Evolutionary conservation across 2,797 vertebrate species (phyloP).

Genomic region (Poliocrania exsul): DNA sequence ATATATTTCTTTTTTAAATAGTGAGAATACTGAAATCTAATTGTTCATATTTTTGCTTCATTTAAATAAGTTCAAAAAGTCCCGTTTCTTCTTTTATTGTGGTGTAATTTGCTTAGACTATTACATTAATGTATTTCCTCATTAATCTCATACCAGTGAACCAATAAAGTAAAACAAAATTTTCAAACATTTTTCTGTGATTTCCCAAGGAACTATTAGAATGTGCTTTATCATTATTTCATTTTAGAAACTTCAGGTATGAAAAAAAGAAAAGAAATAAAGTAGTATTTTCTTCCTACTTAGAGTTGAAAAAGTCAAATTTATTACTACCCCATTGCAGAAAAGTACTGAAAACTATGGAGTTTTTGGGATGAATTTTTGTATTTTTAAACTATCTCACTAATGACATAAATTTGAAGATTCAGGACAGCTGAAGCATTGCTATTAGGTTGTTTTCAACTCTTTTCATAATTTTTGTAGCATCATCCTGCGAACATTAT

Average conservation of each 20-base stretch:
- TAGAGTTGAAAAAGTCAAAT: not conserved
- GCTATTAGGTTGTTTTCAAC: not conserved
- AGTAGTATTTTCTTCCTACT: not conserved
- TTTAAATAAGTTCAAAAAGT: not conserved
- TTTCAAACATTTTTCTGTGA: not conserved
- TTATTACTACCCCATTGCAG: not conserved
- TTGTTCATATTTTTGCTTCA: not conserved
- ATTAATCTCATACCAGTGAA: not conserved
- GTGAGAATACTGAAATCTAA: not conserved
- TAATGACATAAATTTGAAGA: not conserved
- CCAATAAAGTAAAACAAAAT: not conserved
- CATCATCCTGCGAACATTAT: not conserved
- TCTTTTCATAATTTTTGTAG: not conserved
- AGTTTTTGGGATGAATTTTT: not conserved
- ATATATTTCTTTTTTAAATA: not conserved
- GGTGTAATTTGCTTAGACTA: not conserved
- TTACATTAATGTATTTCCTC: not conserved
- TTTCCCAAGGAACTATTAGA: not conserved
- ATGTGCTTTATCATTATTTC: not conserved
- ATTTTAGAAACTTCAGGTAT: fast-evolving
- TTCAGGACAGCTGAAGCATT: not conserved
- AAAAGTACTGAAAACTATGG: not conserved
- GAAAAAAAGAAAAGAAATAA: not conserved
- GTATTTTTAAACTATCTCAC: not conserved
- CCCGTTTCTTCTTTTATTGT: not conserved